Evolutionary conservation across 2,113 vertebrate genomes (phyloP).

Genomic region (Sterrhoptilus dennistouni): DNA sequence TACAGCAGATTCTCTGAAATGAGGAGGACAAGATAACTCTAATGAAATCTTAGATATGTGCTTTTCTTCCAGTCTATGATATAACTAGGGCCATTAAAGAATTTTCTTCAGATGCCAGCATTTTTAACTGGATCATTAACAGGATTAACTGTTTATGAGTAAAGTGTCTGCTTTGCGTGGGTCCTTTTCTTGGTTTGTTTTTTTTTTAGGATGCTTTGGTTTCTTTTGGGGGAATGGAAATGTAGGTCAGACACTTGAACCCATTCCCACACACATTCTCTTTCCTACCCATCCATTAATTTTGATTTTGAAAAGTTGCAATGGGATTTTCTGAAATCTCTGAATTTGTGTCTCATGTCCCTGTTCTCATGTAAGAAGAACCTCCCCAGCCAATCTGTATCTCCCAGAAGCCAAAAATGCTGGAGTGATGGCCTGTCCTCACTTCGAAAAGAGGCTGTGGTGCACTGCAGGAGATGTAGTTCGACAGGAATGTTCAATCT

Average conservation of each 20-base stretch:
- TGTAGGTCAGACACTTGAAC: not conserved
- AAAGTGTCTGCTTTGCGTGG: not conserved
- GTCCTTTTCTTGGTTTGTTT: not conserved
- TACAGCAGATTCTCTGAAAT: not conserved
- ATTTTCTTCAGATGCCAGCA: not conserved
- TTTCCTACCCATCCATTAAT: not conserved
- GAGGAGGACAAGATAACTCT: not conserved
- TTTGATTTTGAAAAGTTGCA: not conserved
- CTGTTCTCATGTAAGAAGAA: not conserved
- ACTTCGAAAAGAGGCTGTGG: not conserved
- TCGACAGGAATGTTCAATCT: slow-evolving; percentile 49
- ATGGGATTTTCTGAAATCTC: not conserved
- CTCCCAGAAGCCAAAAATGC: not conserved
- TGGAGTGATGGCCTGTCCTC: not conserved
- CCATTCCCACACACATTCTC: not conserved
- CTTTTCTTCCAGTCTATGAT: not conserved
- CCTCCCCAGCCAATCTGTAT: not conserved
- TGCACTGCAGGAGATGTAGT: slow-evolving; percentile 35
- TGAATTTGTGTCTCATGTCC: not conserved
- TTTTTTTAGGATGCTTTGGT: not conserved
- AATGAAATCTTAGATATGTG: not conserved
- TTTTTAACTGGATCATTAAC: not conserved
- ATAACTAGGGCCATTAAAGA: not conserved
- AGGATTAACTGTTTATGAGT: not conserved
- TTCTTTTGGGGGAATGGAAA: not conserved